Evolutionary conservation across 1,140 invertebrate genomes (phyloP).

Genomic region (Ostrea edulis): DNA sequence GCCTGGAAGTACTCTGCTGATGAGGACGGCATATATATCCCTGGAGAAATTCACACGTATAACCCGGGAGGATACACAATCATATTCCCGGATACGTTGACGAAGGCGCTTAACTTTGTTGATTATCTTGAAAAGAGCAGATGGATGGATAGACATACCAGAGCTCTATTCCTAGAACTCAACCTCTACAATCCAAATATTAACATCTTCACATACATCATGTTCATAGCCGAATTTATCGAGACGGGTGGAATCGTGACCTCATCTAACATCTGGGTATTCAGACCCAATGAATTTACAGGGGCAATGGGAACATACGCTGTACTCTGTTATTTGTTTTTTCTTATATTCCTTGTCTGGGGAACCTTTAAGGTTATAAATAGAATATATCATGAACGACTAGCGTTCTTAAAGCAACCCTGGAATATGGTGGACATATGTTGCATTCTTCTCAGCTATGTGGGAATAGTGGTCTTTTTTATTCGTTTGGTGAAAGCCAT

Average conservation of each 20-base stretch:
- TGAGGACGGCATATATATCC: conserved; percentile 52
- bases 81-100: conserved; percentile 52
- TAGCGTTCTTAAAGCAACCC: conserved; percentile 72
- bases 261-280: conserved; percentile 65
- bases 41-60: conserved; percentile 60
- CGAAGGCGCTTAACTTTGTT: conserved; percentile 58
- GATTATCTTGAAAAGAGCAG: conserved; percentile 70
- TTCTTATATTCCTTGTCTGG: conserved; percentile 55
- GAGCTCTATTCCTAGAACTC: conserved; percentile 81
- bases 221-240: conserved; percentile 76
- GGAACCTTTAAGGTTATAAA: conserved; percentile 48
- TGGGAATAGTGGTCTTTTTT: conserved; percentile 70
- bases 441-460: conserved; percentile 70
- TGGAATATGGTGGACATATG: conserved; percentile 78
- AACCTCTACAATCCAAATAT: conserved; percentile 81
- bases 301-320: conserved; percentile 59
- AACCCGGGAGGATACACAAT: conserved; percentile 61
- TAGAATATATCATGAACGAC: conserved; percentile 55
- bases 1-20: conserved; percentile 60
- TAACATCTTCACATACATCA: conserved; percentile 62
- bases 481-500: conserved; percentile 59
- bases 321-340: conserved; percentile 64
- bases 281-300: conserved; percentile 61
- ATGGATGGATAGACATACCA: conserved; percentile 81
- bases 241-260: conserved; percentile 77